Evolutionary conservation across 1,140 invertebrate genomes (phyloP).

Genomic region (Whitmania pigra): DNA sequence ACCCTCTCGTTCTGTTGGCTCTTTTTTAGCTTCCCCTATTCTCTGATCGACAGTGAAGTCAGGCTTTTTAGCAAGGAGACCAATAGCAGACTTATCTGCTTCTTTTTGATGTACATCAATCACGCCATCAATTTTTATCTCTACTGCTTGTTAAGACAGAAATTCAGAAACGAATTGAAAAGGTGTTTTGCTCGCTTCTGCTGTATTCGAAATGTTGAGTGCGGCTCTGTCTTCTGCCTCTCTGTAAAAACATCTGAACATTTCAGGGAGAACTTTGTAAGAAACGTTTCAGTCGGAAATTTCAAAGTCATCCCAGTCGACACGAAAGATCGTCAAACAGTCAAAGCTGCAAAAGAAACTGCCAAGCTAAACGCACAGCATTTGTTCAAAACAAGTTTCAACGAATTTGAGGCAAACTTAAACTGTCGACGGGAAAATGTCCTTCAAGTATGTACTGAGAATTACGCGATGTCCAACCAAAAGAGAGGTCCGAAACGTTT

Average conservation of each 20-base stretch:
- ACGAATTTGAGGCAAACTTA: no score
- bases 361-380: not conserved
- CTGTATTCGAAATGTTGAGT: not conserved
- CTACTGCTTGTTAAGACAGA: conserved; percentile 25
- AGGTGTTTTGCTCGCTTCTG: not conserved
- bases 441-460: no score
- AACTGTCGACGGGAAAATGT: no score
- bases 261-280: not conserved
- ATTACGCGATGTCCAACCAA: no score
- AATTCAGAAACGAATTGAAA: conserved; percentile 23
- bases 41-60: conserved; percentile 2
- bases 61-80: not conserved
- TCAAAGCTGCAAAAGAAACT: not conserved
- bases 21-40: conserved; percentile 14
- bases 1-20: conserved; percentile 15
- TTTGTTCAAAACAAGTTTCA: no score
- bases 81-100: not conserved
- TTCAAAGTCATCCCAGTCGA: no score
- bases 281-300: no score
- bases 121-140: conserved; percentile 29
- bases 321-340: not conserved
- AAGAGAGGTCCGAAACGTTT: no score
- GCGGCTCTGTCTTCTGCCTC: not conserved
- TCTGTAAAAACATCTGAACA: not conserved
- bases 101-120: conserved; percentile 26